Base-by-base conservation (phyloP, 2,888 invertebrate genomes). In the Phrixothrix hirtus region DNA sequence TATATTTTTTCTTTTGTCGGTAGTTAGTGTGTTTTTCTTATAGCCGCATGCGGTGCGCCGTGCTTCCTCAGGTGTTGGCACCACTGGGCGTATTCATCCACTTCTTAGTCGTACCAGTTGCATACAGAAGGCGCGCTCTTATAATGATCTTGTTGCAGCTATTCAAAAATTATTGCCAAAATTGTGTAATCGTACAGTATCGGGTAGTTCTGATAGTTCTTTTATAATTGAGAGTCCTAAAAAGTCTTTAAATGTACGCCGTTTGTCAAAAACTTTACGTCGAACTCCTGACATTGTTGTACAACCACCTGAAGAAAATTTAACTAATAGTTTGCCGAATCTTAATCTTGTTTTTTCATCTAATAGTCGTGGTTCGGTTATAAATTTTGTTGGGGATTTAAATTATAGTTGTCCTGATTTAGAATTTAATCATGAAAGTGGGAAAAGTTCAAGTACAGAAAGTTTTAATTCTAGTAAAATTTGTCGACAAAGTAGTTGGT, bases 261-360 rank as follows among this genome's bases (percentile, higher is more conserved):
- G 70, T 17, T 61, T 67, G 51, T 72, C 73, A 5, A 73, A 72
- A 59, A 63, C 69, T 2, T 71, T 72, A 47, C 25, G 47, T 9
- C 16, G 42, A 3, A 36, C 36, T 43, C 74, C 75, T 1, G 65
- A 69, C 47, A 70, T 73, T 25, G 62, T 72, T 1, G 60, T 74
- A 2, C 63, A 70, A 32, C 72, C 73, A 1, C 71, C 72, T 0
- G 58, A 57, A 3, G 71, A 71, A 16, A 63, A 62, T 15, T 43
- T 71, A n/a, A 73, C 75, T 0, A 67, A 58, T 35, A 75, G 75
- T 55, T 62, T 76, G 58, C 75, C 76, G 0, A 69, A 76, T 55
- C 71, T 76, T 31, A 58, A 64, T 38, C 58, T 54, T 2, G 10
- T 36, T 54, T 11, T 26, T 11, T 27, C 30, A 2, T 5, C 11